Base-by-base conservation (phyloP, 2,797 vertebrate species). In the Enteromius fasciolatus region DNA sequence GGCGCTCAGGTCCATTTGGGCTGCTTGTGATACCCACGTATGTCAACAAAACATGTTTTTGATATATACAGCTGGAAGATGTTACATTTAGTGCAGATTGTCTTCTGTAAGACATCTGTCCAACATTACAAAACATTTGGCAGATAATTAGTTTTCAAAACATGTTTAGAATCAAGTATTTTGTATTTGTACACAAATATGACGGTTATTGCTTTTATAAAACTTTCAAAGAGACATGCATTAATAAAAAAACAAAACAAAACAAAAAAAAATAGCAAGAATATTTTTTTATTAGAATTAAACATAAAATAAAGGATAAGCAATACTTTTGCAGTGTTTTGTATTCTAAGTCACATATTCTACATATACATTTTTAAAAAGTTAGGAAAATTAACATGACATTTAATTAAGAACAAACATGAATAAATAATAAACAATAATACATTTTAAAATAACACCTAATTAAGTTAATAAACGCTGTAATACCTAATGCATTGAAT, bases 81-180 rank as follows among this genome's bases (percentile, higher is more conserved):
- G 33, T 36, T 36, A 0, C 52, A 36, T 36, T 36, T 23, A 74
- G 50, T n/a, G 33, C 8, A 14, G 23, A 41, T 25, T 36, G 20
- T 59, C 73, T 8, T 59, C 52, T 75, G n/a, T 23, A 39, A 59
- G 73, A 25, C 72, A 39, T 75, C 33, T 39, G 70, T 52, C 69
- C 50, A 36, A 54, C 50, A 36, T 73, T 36, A 54, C 31, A 36
- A 74, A 74, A 57, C 50, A 17, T 54, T 57, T 12, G 31, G 48
- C 70, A 74, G 70, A 50, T 52, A 28, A 33, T 52, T 9, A 5
- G 68, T 31, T 48, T 70, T 68, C 39, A 9, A 28, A 23, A 25
- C n/a, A 0, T 66, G 28, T 52, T 54, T 39, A 54, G 14, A 69
- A 7, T 54, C 11, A 36, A 52, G 5, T 8, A 36, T 14, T 39